phyloP scores from a whole-genome alignment of 2,797 vertebrate species.

The Perdix hodgsoniae region DNA sequence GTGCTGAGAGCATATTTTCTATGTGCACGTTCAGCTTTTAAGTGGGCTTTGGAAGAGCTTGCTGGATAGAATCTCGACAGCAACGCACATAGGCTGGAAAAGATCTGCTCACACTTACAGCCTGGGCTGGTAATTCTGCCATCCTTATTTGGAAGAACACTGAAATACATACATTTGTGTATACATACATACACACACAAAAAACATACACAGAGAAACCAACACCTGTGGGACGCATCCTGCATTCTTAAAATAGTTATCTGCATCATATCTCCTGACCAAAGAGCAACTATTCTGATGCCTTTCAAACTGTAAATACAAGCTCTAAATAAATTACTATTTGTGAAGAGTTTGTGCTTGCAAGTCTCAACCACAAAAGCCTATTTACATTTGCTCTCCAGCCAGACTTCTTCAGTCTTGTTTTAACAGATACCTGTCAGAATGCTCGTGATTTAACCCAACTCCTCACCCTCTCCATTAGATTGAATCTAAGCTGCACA shows the following conservation, averaged over 20 bases:
- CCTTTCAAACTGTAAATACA: background rate
- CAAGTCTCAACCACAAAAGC: background rate
- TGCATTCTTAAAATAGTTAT: fast-evolving
- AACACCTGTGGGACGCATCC: fast-evolving
- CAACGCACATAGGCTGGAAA: fast-evolving
- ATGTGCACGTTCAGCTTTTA: fast-evolving
- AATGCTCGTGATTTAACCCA: fast-evolving
- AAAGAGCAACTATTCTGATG: background rate
- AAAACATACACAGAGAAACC: fast-evolving
- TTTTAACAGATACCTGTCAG: background rate
- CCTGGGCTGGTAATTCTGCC: fast-evolving
- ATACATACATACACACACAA: no score
- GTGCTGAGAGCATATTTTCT: background rate
- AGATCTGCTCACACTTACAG: background rate
- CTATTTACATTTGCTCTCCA: background rate
- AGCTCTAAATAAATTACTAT: background rate
- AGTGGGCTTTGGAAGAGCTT: background rate
- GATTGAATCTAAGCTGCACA: fast-evolving
- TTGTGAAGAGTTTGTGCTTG: background rate
- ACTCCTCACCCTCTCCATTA: background rate
- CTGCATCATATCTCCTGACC: background rate
- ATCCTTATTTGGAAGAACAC: background rate
- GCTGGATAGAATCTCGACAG: background rate
- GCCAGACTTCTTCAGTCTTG: background rate
- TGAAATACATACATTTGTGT: no score